phyloP scores from a whole-genome alignment of 2,888 invertebrate species.

The Ephialtes manifestator region DNA sequence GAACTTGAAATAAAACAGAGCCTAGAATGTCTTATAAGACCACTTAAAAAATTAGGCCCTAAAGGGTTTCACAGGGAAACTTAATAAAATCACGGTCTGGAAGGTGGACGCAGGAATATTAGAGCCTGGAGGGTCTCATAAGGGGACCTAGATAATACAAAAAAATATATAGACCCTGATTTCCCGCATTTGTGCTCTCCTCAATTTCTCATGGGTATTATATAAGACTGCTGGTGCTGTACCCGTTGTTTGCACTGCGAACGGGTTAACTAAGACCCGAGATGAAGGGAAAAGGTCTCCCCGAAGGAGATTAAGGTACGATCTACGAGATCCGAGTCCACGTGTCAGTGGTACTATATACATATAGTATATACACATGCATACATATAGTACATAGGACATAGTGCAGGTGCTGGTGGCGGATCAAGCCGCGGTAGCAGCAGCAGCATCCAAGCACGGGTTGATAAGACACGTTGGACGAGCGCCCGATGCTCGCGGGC shows the following conservation, averaged over 20 bases:
- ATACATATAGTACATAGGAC: background rate
- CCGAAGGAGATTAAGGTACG: conserved; percentile 42
- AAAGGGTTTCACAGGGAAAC: no score
- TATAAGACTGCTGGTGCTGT: conserved; percentile 13
- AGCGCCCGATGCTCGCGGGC: conserved; percentile 51
- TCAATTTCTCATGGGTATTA: conserved; percentile 46
- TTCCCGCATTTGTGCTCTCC: conserved; percentile 54
- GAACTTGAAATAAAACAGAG: no score
- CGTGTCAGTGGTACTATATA: conserved; percentile 10
- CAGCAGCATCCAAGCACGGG: conserved; percentile 48
- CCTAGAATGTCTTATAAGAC: no score
- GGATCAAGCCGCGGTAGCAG: conserved; percentile 62
- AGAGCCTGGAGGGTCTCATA: no score
- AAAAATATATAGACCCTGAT: conserved; percentile 26
- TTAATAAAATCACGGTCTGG: no score
- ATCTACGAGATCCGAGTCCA: conserved; percentile 41
- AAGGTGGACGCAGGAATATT: no score
- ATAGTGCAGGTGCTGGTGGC: conserved; percentile 54
- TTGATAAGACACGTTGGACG: conserved; percentile 73
- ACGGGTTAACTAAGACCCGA: conserved; percentile 44
- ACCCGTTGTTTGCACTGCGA: conserved; percentile 20
- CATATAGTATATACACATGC: background rate
- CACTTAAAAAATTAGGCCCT: no score
- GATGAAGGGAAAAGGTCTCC: conserved; percentile 35
- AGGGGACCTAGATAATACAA: no score